Conservation (phyloP, 2,888 invertebrate species). For the Leptodirus hochenwartii region DNA sequence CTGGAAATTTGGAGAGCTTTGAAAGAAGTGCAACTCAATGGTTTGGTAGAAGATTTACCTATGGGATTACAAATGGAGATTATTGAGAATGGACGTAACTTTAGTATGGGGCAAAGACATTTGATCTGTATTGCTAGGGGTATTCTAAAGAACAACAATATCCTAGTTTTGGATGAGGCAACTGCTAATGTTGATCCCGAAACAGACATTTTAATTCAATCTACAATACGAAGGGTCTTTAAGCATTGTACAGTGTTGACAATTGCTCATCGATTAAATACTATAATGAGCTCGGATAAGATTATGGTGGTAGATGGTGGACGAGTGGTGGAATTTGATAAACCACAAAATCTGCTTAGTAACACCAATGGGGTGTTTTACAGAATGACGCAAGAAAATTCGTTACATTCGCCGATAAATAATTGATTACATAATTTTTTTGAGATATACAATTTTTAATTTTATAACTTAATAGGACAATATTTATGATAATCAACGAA, state of each 20-base stretch:
- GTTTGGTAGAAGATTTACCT: constrained; percentile 38
- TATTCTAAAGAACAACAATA: constrained; percentile 26
- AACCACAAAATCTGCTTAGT: constrained; percentile 45
- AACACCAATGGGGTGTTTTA: constrained; percentile 41
- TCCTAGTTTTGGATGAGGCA: constrained; percentile 39
- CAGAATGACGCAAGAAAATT: constrained; percentile 43
- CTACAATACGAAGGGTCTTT: constrained; percentile 52
- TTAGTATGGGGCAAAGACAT: constrained; percentile 35
- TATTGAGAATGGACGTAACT: constrained; percentile 38
- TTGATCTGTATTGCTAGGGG: constrained; percentile 48
- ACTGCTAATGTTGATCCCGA: constrained; percentile 63
- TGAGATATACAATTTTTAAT: too few relatives aligned
- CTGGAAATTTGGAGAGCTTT: constrained; percentile 63
- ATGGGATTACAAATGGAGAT: constrained; percentile 47
- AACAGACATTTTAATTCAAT: constrained; percentile 56
- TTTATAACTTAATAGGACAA: too few relatives aligned
- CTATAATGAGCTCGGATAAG: constrained; percentile 67
- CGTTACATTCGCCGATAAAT: too few relatives aligned
- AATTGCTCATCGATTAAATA: constrained; percentile 64
- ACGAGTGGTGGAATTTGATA: constrained; percentile 50
- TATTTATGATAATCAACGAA: too few relatives aligned
- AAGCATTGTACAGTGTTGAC: constrained; percentile 58
- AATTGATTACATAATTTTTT: too few relatives aligned
- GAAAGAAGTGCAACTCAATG: constrained; percentile 60
- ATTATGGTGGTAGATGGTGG: constrained; percentile 67